Evolutionary conservation across 2,888 invertebrate genomes (phyloP), one percentile per base, ranked within the genome.

Genomic region (Carabus problematicus): DNA sequence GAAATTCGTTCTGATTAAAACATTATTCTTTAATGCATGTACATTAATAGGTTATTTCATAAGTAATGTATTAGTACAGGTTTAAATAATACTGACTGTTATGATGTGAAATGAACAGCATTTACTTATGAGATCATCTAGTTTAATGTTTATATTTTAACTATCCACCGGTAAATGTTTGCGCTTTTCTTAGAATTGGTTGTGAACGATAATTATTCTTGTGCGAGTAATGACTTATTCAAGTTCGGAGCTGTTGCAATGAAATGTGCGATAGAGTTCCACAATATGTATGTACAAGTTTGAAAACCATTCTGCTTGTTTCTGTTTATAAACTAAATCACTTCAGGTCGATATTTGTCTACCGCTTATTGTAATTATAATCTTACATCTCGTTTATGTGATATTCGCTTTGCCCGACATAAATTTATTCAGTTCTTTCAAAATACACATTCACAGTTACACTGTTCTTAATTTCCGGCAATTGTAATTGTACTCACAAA

Each of bases 341-440:
- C 60, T 66, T 66, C 58, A 16, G 16, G 39, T 59, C 14, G 29
- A 58, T 56, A 55, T 29, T 43, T 58, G 29, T 29, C 29, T 29
- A 43, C 18, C 58, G 66, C 66, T 66, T 66, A 14, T 11, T 40
- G 14, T 66, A 66, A 66, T n/a, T 49, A 39, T 56, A 56, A 56
- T 56, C 29, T 29, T 18, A 40, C 40, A 56, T 56, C 54, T 60
- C 16, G 49, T 67, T 67, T 67, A 66, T 66, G 67, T 67, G 67
- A 67, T 40, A 60, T 67, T 54, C 67, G 67, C 67, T 67, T 67
- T 60, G 67, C 60, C 42, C 59, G 41, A 52, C n/a, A 52, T 54
- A 67, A 55, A 41, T 58, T 49, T 56, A 54, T 66, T 58, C 49
- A 58, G 19, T 56, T 29, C 14, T 56, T 45, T 56, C 0, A 18